phyloP scores from a whole-genome alignment of 2,797 vertebrate genomes.

The Mormyrus proboscirostris region DNA sequence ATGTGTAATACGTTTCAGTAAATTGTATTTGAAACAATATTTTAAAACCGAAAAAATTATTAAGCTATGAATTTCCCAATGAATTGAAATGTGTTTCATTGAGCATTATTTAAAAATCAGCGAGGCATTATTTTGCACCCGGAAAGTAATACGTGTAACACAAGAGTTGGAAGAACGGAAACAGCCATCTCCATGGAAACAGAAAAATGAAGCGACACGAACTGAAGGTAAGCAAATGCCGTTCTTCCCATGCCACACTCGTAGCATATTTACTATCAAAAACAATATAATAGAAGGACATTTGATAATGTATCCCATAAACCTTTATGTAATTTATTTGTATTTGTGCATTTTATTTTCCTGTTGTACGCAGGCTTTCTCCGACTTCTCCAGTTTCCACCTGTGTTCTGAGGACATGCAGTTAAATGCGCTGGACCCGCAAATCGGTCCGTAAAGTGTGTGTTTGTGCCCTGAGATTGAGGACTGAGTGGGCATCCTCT shows the following conservation, averaged over 20 bases:
- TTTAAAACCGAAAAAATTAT: background rate
- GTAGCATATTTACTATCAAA: background rate
- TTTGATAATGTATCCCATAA: background rate
- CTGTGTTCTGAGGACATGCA: background rate
- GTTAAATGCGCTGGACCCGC: background rate
- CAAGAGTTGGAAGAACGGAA: background rate
- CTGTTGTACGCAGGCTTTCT: background rate
- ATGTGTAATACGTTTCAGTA: background rate
- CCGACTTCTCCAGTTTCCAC: background rate
- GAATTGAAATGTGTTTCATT: background rate
- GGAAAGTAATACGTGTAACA: slow-evolving; percentile 15
- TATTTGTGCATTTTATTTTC: background rate
- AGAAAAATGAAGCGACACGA: background rate
- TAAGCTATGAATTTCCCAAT: background rate
- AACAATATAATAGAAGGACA: background rate
- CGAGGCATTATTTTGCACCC: slow-evolving; percentile 3
- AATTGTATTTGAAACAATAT: background rate
- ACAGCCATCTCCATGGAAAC: slow-evolving; percentile 22
- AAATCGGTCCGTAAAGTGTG: background rate
- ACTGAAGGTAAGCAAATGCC: background rate
- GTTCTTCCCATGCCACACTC: background rate
- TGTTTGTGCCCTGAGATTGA: background rate
- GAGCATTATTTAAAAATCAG: background rate
- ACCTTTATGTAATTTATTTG: background rate
- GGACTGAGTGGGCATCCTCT: background rate